phyloP scores from a whole-genome alignment of 1,140 invertebrate genomes.

The Neoseiulus cucumeris region DNA sequence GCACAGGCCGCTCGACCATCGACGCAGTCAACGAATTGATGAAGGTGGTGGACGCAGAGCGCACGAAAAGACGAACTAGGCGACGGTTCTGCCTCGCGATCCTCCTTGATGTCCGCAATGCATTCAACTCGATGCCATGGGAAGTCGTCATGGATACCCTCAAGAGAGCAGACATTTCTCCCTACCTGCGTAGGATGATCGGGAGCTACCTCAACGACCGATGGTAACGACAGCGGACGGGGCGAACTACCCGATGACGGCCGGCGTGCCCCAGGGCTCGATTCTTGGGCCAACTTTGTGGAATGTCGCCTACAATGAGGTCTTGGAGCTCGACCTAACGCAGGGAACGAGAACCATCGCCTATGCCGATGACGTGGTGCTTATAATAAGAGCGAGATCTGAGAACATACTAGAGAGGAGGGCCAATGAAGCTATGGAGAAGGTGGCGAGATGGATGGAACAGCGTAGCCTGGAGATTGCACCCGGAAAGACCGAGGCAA shows the following conservation, averaged over 20 bases:
- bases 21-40: not conserved
- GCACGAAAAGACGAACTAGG: not conserved
- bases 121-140: not conserved
- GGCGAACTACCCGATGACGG: not conserved
- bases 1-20: not conserved
- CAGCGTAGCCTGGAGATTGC: not conserved
- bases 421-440: not conserved
- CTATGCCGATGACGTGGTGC: not conserved
- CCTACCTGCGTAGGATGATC: not conserved
- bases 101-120: not conserved
- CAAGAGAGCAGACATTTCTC: not conserved
- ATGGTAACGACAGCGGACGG: not conserved
- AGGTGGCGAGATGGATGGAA: not conserved
- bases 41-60: not conserved
- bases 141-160: not conserved
- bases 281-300: not conserved
- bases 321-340: not conserved
- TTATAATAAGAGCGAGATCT: not conserved
- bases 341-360: not conserved
- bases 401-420: not conserved
- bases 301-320: not conserved
- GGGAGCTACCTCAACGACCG: not conserved
- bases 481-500: not conserved
- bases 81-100: not conserved
- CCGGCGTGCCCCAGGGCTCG: not conserved